These are phyloP conservation scores for Diadema setosum DNA, from an alignment of 35 echinoderm and acorn worm species.

Conservation along the genomic window DNA sequence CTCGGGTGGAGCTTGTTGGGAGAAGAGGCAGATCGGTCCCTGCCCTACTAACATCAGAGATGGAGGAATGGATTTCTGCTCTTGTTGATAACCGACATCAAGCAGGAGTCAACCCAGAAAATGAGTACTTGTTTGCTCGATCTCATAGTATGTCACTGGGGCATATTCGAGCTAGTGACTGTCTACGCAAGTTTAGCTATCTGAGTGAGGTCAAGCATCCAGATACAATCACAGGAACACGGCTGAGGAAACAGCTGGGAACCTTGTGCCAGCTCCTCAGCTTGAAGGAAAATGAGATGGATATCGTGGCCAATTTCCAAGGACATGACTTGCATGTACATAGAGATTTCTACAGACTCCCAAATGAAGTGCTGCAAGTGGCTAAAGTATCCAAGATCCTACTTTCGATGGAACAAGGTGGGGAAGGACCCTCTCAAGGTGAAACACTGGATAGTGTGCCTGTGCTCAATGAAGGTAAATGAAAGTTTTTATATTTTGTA, in stretches of 20 bases:
- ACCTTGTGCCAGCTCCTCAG: constrained; percentile 53
- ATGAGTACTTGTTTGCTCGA: constrained; percentile 53
- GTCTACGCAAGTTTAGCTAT: constrained; percentile 23
- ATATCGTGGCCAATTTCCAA: constrained; percentile 60
- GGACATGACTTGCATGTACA: constrained; percentile 63
- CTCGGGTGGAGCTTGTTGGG: constrained; percentile 50
- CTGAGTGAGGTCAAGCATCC: constrained; percentile 45
- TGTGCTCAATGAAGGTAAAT: neutral
- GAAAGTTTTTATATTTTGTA: neutral
- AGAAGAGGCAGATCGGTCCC: constrained; percentile 65
- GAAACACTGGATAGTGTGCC: constrained; percentile 13
- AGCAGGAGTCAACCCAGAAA: constrained; percentile 28
- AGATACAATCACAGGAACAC: constrained; percentile 37
- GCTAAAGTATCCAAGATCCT: constrained; percentile 72
- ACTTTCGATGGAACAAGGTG: constrained; percentile 37
- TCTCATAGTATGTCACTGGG: constrained; percentile 41
- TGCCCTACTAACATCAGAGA: constrained; percentile 41
- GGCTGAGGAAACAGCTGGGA: constrained; percentile 66
- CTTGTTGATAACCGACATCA: constrained; percentile 17
- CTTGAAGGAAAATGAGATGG: constrained; percentile 65
- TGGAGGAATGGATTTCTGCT: constrained; percentile 15
- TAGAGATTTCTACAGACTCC: constrained; percentile 53
- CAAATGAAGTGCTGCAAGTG: constrained; percentile 41
- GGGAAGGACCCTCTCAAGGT: neutral
- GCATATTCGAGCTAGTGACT: constrained; percentile 42